A percentile compares a stretch with the other conserved stretches of the same genome.
These are phyloP conservation scores for Apis mellifera DNA, from an alignment of 1,140 invertebrate genomes.

Conservation along the genomic window DNA sequence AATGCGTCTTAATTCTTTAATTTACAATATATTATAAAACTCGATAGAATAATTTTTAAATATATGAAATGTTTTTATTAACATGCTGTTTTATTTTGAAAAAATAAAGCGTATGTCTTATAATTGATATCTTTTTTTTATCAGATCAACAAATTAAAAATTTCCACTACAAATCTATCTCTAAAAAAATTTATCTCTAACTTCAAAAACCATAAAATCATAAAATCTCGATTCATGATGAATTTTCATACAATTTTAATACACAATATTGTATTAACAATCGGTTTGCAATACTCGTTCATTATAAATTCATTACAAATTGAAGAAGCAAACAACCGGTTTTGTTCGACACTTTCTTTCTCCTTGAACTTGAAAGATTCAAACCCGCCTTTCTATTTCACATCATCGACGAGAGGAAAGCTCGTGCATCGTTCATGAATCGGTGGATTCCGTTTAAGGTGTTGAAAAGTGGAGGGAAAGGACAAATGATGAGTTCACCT, in stretches of 20 bases:
- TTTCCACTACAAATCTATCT: neutral
- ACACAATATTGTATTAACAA: no score
- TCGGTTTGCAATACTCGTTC: neutral
- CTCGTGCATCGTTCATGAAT: neutral
- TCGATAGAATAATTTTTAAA: no score
- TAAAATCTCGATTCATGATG: neutral
- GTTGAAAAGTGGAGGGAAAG: neutral
- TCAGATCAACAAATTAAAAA: no score
- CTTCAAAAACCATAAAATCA: neutral
- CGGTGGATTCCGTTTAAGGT: neutral
- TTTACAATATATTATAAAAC: no score
- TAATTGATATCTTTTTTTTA: no score
- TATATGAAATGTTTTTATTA: no score
- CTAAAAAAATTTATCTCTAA: neutral
- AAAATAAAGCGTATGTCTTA: no score
- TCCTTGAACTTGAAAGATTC: constrained; percentile 71
- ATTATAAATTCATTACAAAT: constrained; percentile 10
- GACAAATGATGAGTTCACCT: neutral
- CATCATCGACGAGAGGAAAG: neutral
- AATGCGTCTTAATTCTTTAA: no score
- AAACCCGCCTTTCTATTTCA: constrained; percentile 17
- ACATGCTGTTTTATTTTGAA: no score
- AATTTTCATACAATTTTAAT: neutral
- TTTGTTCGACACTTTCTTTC: constrained; percentile 64
- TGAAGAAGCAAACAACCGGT: neutral